phyloP scores from a whole-genome alignment of 2,113 vertebrate species.

The Indicator maculatus region DNA sequence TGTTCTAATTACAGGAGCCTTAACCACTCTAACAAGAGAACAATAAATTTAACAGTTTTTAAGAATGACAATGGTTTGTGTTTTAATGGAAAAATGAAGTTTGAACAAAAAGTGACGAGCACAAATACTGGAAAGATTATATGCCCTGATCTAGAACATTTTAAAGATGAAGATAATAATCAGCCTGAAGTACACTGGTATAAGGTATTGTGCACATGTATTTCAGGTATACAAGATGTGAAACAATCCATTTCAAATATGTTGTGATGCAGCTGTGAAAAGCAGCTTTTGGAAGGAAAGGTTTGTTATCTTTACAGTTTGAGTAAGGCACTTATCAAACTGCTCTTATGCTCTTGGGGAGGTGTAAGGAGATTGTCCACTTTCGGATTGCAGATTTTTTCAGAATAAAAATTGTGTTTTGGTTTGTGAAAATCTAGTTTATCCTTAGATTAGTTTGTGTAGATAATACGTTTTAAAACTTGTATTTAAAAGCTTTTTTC shows the following conservation, averaged over 20 bases:
- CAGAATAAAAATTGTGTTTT: background rate
- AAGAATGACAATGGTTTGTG: conserved; percentile 67
- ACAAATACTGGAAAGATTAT: conserved; percentile 59
- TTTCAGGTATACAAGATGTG: background rate
- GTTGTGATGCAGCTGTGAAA: background rate
- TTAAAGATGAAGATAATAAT: conserved; percentile 69
- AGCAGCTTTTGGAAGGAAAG: background rate
- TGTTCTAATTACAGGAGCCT: conserved; percentile 73
- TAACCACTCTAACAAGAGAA: conserved; percentile 39
- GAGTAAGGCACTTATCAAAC: background rate
- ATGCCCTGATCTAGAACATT: conserved; percentile 79
- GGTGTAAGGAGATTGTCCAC: background rate
- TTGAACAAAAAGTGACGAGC: conserved; percentile 20
- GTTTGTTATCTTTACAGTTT: background rate
- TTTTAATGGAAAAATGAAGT: conserved; percentile 61
- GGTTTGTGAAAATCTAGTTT: background rate
- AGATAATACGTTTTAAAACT: background rate
- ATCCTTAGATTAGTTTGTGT: background rate
- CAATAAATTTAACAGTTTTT: conserved; percentile 64
- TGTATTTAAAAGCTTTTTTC: background rate
- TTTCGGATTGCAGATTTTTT: background rate
- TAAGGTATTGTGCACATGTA: conserved; percentile 76
- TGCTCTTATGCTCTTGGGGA: background rate
- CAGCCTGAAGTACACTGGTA: conserved; percentile 80
- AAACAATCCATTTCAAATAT: background rate